Conservation (phyloP, 2,888 invertebrate species). For the Eupithecia abbreviata region DNA sequence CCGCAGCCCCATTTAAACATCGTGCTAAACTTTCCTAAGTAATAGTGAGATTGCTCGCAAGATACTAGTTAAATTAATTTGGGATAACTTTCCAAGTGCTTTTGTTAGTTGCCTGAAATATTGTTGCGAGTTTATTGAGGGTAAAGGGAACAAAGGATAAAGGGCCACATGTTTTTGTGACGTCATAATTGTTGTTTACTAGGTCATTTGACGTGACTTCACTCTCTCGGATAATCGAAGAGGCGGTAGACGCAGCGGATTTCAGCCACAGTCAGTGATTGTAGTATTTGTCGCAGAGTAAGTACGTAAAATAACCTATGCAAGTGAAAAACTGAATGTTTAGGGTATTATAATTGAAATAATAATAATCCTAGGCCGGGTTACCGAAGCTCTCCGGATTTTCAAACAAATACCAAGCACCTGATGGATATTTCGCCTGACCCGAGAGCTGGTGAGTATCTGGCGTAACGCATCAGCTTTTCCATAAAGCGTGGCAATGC, state of each 20-base stretch:
- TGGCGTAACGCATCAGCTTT: too few relatives aligned
- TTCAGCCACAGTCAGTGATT: neutral
- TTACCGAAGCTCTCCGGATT: too few relatives aligned
- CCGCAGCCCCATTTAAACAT: constrained; percentile 32
- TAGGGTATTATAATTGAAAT: too few relatives aligned
- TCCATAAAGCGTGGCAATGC: too few relatives aligned
- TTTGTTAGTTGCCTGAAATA: constrained; percentile 34
- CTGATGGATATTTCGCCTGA: too few relatives aligned
- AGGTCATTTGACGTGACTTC: neutral
- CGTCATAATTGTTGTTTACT: constrained; percentile 16
- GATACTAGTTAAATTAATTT: constrained; percentile 43
- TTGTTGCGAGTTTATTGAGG: constrained; percentile 31
- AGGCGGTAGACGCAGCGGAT: neutral
- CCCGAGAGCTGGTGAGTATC: too few relatives aligned
- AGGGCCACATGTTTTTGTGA: constrained; percentile 13
- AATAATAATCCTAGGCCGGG: too few relatives aligned
- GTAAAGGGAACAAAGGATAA: constrained; percentile 13
- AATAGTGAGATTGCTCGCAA: constrained; percentile 36
- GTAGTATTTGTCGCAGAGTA: too few relatives aligned
- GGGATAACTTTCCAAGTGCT: constrained; percentile 33
- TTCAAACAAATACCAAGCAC: too few relatives aligned
- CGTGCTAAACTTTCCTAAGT: constrained; percentile 40
- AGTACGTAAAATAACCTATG: too few relatives aligned
- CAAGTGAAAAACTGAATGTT: too few relatives aligned
- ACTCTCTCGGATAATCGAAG: neutral